Evolutionary conservation across 2,797 vertebrate genomes (phyloP), one percentile per base, ranked within the genome.

Genomic region (Lepilemur ruficaudatus): DNA sequence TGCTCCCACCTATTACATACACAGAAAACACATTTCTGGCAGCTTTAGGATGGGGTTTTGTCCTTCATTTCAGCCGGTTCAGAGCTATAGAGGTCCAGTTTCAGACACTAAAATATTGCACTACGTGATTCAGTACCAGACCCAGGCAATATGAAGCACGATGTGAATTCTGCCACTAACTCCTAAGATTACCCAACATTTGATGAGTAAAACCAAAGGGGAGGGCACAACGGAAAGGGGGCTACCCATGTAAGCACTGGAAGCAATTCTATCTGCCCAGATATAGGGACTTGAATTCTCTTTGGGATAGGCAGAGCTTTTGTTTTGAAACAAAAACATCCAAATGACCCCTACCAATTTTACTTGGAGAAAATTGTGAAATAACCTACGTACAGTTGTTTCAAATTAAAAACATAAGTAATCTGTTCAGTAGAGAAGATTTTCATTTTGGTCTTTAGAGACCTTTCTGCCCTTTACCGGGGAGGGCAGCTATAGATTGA

Each of bases 391-490:
- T n/a, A 22, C 18, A 65, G 18, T 22, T 50, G 32, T 10, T 86
- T 75, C 46, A 73, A 94, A 87, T 86, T 83, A 69, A 55, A 84
- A 84, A 91, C 46, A 20, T 46, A 96, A 81, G 12, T 52, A 93
- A 43, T 88, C 43, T 87, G 18, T 38, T 92, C 63, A 10, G 38
- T 72, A 91, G 23, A 72, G 61, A 67, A 46, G 11, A 94, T 78
- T 95, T 95, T 90, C 30, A 83, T 50, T 73, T 90, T 48, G 48
- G 13, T 18, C n/a, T 73, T 93, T 12, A 95, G 50, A 88, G 9
- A 55, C 10, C 61, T n/a, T 81, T 91, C 55, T 87, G 59, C 65
- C 91, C 38, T 61, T 80, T 65, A 38, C 48, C n/a, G 4, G 30
- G 38, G 20, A 50, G 8, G 12, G 48, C 23, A 28, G 10, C 20